A percentile compares a stretch with the other conserved stretches of the same genome.
phyloP scores from a whole-genome alignment of 2,888 invertebrate species.

The Tachina lurida region DNA sequence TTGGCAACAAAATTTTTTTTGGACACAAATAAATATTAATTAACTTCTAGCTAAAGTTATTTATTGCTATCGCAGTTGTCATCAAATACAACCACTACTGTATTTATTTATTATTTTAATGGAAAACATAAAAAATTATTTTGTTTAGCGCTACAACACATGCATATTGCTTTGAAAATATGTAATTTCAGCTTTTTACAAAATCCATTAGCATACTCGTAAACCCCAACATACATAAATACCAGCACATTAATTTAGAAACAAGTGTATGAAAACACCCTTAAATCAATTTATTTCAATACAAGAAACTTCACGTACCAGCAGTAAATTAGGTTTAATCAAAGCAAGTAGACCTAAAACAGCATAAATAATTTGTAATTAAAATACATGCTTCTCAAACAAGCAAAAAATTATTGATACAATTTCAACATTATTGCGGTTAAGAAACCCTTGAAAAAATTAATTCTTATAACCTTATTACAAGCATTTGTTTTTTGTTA shows the following conservation, averaged over 20 bases:
- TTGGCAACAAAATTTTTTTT: not conserved
- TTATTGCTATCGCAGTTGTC: not conserved
- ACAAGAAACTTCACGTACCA: not conserved
- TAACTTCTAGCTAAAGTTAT: not conserved
- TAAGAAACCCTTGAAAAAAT: not conserved
- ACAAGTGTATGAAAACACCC: not conserved
- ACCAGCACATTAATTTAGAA: not conserved
- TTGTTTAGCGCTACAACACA: too few relatives aligned
- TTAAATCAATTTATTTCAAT: too few relatives aligned
- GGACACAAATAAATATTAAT: not conserved
- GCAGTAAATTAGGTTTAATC: not conserved
- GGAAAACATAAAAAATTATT: too few relatives aligned
- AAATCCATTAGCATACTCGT: not conserved
- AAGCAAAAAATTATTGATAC: not conserved
- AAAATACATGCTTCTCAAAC: not conserved
- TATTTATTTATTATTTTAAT: not conserved
- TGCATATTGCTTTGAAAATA: too few relatives aligned
- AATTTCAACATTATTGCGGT: not conserved
- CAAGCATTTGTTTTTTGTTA: not conserved
- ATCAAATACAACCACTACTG: not conserved
- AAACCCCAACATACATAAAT: not conserved
- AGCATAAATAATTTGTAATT: not conserved
- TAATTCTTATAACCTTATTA: not conserved
- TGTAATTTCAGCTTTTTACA: not conserved
- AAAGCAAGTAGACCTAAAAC: not conserved